phyloP scores from a whole-genome alignment of 2,113 vertebrate genomes.

The Podarcis cretensis region DNA sequence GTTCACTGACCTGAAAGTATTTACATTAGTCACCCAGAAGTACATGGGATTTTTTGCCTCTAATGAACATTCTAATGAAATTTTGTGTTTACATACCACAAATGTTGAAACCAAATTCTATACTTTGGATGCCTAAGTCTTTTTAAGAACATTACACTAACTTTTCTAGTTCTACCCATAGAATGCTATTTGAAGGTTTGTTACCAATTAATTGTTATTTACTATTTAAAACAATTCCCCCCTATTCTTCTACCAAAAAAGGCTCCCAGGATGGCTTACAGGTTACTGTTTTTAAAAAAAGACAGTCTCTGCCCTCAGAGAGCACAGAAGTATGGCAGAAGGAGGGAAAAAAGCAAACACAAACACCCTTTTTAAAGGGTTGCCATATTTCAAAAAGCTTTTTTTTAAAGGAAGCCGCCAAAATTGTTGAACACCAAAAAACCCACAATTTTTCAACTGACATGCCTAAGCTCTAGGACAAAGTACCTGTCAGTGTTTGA shows the following conservation, averaged over 20 bases:
- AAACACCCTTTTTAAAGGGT: no score
- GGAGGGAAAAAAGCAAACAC: no score
- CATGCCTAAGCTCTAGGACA: no score
- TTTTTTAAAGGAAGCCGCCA: no score
- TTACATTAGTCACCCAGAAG: not conserved
- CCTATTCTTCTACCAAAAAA: not conserved
- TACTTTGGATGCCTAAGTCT: not conserved
- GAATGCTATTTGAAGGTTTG: not conserved
- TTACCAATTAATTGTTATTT: not conserved
- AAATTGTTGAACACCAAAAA: no score
- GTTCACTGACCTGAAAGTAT: not conserved
- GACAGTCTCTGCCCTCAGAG: no score
- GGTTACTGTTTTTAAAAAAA: not conserved
- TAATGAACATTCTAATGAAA: not conserved
- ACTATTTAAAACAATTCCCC: not conserved
- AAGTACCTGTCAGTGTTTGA: no score
- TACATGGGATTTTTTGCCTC: not conserved
- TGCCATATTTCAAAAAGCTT: no score
- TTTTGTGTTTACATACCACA: not conserved
- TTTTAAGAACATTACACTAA: not conserved
- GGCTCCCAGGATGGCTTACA: not conserved
- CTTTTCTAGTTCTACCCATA: not conserved
- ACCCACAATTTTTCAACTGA: no score
- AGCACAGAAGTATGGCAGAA: no score
- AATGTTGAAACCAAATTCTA: not conserved